Conservation (phyloP, 2,113 vertebrate genomes). For the Paradoxurus hermaphroditus region DNA sequence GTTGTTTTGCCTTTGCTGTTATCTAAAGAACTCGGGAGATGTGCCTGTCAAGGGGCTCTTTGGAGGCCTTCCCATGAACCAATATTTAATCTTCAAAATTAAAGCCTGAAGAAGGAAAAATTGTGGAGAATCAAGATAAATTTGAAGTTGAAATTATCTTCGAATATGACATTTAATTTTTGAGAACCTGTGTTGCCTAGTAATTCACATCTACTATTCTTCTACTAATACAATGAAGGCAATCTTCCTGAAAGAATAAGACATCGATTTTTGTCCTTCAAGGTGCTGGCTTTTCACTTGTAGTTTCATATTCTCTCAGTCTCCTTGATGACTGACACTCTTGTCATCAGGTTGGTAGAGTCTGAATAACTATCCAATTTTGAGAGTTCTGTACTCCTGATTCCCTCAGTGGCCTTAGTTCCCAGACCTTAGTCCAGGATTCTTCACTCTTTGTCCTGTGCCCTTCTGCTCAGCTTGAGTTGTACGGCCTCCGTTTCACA, state of each 20-base stretch:
- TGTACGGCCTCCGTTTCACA: accelerated
- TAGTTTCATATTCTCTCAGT: not conserved
- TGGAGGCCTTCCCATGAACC: not conserved
- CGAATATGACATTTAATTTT: not conserved
- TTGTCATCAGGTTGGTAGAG: not conserved
- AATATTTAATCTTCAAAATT: slow-evolving; percentile 24
- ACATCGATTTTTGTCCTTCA: not conserved
- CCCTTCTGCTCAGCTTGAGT: not conserved
- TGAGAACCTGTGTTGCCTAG: not conserved
- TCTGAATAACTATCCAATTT: not conserved
- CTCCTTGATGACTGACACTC: not conserved
- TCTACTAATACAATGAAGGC: not conserved
- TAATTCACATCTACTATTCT: not conserved
- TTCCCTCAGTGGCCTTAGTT: not conserved
- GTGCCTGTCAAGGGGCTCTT: not conserved
- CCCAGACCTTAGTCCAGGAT: too few relatives aligned
- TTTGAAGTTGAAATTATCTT: slow-evolving; percentile 18
- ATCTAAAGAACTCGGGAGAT: not conserved
- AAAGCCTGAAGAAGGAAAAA: not conserved
- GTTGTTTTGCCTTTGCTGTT: slow-evolving; percentile 33
- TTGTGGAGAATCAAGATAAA: not conserved
- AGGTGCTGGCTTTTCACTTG: not conserved
- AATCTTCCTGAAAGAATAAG: not conserved
- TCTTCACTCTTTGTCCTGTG: accelerated
- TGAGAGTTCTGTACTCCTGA: not conserved